Conservation (phyloP, 2,113 vertebrate genomes). For the Psittacula cyanocephala region DNA sequence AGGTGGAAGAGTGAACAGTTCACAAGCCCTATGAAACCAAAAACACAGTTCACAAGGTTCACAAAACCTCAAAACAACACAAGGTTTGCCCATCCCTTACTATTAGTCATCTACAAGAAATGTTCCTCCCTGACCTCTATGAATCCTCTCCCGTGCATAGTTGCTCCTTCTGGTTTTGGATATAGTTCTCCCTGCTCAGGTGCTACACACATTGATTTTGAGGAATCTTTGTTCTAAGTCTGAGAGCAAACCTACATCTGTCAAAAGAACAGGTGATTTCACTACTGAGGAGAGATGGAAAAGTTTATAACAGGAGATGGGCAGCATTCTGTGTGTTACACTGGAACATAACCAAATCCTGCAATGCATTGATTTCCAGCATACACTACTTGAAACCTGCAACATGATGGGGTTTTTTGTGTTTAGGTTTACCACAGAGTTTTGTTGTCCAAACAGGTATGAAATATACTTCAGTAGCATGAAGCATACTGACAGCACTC, state of each 20-base stretch:
- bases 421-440: not conserved
- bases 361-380: not conserved
- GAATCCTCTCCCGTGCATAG: not conserved
- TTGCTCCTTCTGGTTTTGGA: not conserved
- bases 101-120: constrained; percentile 50
- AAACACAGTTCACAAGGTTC: constrained; percentile 50
- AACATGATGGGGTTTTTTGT: not conserved
- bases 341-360: not conserved
- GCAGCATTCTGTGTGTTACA: not conserved
- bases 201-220: not conserved
- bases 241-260: not conserved
- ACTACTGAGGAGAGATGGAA: not conserved
- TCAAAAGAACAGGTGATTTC: not conserved
- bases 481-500: not conserved
- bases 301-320: not conserved
- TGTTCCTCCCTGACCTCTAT: constrained; percentile 31
- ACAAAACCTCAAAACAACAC: constrained; percentile 49
- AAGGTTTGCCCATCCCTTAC: constrained; percentile 54
- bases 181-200: not conserved
- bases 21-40: constrained; percentile 36
- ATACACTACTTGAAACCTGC: not conserved
- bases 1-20: not conserved
- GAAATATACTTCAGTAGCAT: not conserved
- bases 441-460: not conserved
- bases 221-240: not conserved